Base-by-base conservation (phyloP, 2,113 vertebrate genomes). In the Sylvilagus bachmani region DNA sequence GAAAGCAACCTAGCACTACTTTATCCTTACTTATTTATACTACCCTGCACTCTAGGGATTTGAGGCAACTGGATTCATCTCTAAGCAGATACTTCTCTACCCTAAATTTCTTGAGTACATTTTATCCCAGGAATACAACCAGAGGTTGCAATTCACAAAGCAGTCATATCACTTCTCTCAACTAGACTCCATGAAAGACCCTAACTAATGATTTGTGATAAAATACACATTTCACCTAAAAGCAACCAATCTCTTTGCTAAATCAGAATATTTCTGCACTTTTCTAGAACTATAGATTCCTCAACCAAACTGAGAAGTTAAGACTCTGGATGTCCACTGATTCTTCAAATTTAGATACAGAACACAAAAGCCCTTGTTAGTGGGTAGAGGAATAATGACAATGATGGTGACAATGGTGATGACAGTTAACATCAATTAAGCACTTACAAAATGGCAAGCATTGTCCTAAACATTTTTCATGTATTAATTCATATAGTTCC, bases 241-340 rank as follows among this genome's bases (percentile, higher is more conserved):
- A 90, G 79, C 61, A 92, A 81, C 81, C 88, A 53, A 62, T 80
- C 78, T 82, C 73, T 90, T 95, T 29, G 90, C 17, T 88, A 89
- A 66, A 80, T 74, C 55, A 16, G 64, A 97, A 95, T 93, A 75
- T 58, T 95, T 81, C 85, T 96, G 53, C 33, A 86, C 33, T 71
- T 71, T 84, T 96, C 91, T 90, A 81, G 95, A 90, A 95, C 38
- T 64, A 95, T 38, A 79, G 70, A 94, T 86, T 96, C n/a, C 83
- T 88, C 14, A 94, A 78, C n/a, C 36, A 29, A 95, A 21, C 14
- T 81, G 94, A 90, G 55, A 89, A 61, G 79, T 91, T 81, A 94
- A 75, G 17, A 92, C 6, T 90, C 21, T 49, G 11, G 73, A 27
- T 22, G 69, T 53, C 17, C 61, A 92, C 24, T 75, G 33, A 90